Conservation (phyloP, 2,797 vertebrate species). For the Chloroceryle amazona region DNA sequence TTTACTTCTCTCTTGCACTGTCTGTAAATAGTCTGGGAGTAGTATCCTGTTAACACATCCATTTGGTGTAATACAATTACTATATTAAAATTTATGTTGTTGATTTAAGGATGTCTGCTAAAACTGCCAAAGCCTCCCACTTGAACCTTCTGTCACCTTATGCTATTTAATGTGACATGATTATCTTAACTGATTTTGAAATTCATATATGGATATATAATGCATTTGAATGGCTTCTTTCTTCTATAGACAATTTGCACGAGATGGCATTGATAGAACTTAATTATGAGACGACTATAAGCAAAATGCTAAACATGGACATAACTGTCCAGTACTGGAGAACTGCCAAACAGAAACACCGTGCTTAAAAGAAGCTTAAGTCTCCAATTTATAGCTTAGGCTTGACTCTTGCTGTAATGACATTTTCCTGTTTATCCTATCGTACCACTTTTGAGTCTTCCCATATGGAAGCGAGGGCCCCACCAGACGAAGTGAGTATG, state of each 20-base stretch:
- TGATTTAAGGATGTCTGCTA: constrained; percentile 47
- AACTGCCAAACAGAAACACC: background rate
- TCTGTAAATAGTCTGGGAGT: constrained; percentile 18
- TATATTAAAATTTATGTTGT: constrained; percentile 64
- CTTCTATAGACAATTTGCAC: background rate
- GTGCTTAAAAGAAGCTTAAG: background rate
- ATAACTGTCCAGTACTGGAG: background rate
- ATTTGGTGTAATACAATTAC: constrained; percentile 46
- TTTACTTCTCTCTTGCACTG: background rate
- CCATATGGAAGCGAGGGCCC: rapidly evolving
- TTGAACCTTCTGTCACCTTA: constrained; percentile 52
- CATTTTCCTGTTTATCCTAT: background rate
- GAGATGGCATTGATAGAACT: background rate
- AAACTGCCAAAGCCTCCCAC: constrained; percentile 43
- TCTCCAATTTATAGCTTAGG: background rate
- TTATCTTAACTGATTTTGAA: constrained; percentile 24
- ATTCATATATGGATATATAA: background rate
- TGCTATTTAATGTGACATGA: constrained; percentile 22
- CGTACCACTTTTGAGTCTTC: background rate
- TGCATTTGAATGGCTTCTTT: background rate
- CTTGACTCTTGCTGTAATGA: background rate
- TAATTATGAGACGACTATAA: background rate
- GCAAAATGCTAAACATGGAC: constrained; percentile 14
- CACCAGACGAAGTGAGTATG: background rate
- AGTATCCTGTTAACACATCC: constrained; percentile 21